These are phyloP conservation scores for Agriotes lineatus DNA, from an alignment of 2,888 invertebrate genomes.

Conservation along the genomic window DNA sequence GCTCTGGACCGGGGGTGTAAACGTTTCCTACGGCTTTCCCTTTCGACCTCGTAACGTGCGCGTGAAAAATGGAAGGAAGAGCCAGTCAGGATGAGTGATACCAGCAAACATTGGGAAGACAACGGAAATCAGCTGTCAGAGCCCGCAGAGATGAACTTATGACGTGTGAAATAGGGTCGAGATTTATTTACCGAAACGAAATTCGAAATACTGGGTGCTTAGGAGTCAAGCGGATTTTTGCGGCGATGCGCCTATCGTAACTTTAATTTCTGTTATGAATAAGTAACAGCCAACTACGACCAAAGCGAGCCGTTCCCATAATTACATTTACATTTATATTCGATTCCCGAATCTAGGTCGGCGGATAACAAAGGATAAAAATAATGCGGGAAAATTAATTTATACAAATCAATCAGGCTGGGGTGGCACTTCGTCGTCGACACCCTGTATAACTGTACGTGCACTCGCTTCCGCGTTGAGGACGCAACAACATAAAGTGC, in stretches of 20 bases:
- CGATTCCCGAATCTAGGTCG: not conserved
- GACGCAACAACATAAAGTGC: not conserved
- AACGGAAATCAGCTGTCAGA: conserved; percentile 49
- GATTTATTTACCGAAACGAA: conserved; percentile 43
- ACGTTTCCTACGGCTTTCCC: conserved; percentile 7
- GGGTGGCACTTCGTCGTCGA: too few species aligned
- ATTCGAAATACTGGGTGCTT: conserved; percentile 27
- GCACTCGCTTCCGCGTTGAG: too few species aligned
- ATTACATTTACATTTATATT: not conserved
- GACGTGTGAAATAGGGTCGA: conserved; percentile 45
- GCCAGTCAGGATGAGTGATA: conserved; percentile 45
- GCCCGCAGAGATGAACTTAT: conserved; percentile 40
- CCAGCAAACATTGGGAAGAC: conserved; percentile 47
- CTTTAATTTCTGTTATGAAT: too few species aligned
- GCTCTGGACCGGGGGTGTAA: conserved; percentile 16
- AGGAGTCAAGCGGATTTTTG: not conserved
- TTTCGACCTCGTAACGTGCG: conserved; percentile 9
- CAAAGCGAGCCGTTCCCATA: not conserved
- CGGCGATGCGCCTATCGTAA: too few species aligned
- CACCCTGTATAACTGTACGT: too few species aligned
- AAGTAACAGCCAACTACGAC: too few species aligned
- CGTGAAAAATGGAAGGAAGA: conserved; percentile 41
- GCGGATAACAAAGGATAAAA: not conserved
- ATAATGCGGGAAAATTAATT: not conserved
- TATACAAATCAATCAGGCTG: too few species aligned